A percentile compares a stretch with the other conserved stretches of the same genome.
These are phyloP conservation scores for Lycopodina hypogea DNA, from an alignment of 37 sponge, comb jelly and placozoan genomes.

Conservation along the genomic window DNA sequence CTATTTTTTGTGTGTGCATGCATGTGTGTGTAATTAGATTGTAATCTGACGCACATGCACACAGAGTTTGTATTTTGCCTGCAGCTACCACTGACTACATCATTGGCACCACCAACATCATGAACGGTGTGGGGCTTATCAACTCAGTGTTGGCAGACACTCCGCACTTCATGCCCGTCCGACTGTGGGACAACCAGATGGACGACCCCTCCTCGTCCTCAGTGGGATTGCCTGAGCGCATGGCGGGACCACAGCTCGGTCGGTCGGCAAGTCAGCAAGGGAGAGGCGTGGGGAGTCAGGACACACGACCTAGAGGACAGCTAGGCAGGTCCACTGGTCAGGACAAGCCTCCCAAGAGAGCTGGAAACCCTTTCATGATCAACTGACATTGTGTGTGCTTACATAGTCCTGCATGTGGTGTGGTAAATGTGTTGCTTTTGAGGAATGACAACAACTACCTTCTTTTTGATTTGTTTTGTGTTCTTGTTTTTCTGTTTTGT, in stretches of 20 bases:
- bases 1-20: neutral
- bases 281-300: neutral
- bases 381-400: too few species aligned
- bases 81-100: slow-evolving; percentile 65
- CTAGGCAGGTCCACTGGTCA: too few species aligned
- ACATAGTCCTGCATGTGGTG: too few species aligned
- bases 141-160: slow-evolving; percentile 61
- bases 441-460: too few species aligned
- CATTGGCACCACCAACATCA: slow-evolving; percentile 80
- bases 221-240: neutral
- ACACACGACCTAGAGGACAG: too few species aligned
- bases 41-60: neutral
- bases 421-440: too few species aligned
- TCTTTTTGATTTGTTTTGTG: too few species aligned
- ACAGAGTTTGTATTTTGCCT: neutral
- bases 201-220: slow-evolving; percentile 5
- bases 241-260: neutral
- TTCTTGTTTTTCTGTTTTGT: too few species aligned
- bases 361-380: too few species aligned
- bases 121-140: slow-evolving; percentile 63
- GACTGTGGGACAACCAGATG: slow-evolving; percentile 51
- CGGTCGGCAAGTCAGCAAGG: neutral
- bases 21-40: neutral
- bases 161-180: slow-evolving; percentile 16
- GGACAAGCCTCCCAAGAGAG: too few species aligned